phyloP scores from a whole-genome alignment of 1,140 invertebrate genomes.

The Eufriesea mexicana region DNA sequence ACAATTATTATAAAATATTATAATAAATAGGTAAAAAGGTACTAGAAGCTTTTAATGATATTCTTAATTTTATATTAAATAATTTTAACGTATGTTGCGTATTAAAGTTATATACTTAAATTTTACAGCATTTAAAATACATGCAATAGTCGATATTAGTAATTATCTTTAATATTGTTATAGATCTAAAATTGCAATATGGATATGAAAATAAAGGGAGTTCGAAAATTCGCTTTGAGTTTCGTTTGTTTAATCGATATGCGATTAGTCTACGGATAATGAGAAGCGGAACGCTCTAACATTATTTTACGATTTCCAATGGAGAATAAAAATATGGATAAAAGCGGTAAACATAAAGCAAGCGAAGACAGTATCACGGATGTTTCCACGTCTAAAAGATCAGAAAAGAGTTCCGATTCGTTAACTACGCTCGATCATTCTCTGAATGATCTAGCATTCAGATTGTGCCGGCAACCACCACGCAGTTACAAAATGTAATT shows the following conservation, averaged over 20 bases:
- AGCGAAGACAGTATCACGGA: neutral
- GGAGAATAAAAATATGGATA: neutral
- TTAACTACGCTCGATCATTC: no score
- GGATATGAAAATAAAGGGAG: neutral
- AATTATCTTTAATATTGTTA: neutral
- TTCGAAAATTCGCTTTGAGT: neutral
- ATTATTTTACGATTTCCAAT: neutral
- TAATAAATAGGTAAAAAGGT: no score
- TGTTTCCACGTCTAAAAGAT: neutral
- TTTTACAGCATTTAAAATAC: neutral
- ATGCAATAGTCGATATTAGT: neutral
- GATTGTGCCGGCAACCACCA: conserved; percentile 23
- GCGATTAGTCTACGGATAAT: neutral
- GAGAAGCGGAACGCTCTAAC: neutral
- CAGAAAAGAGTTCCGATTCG: neutral
- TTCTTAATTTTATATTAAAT: no score
- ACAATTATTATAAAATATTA: no score
- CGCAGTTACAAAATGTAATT: conserved; percentile 22
- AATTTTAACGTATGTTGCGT: no score
- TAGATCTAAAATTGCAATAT: neutral
- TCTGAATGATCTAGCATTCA: neutral
- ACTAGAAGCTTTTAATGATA: no score
- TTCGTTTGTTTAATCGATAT: conserved; percentile 45
- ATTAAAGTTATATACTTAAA: no score
- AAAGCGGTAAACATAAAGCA: neutral